Evolutionary conservation across 2,113 vertebrate species (phyloP), one percentile per base, ranked within the genome.

Genomic region (Corythoichthys intestinalis): DNA sequence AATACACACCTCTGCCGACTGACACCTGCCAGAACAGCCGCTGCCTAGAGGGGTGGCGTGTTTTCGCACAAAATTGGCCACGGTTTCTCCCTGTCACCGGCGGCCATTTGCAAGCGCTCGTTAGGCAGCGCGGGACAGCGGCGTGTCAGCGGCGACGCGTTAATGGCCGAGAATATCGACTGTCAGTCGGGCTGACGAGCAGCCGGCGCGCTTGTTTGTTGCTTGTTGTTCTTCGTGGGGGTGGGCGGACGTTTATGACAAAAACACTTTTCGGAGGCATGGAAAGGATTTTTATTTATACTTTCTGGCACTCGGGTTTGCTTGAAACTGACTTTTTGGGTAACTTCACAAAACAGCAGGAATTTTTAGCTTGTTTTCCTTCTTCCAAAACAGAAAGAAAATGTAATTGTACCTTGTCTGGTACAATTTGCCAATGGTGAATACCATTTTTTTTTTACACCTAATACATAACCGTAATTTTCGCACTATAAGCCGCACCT

Each of bases 121-220:
- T 63, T 63, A 63, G 61, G 41, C 61, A n/a, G 41, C 41, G 12
- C 56, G 28, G 35, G 56, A 58, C 61, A 46, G 41, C 41, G 41
- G 10, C 41, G 11, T 28, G 61, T 63, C 41, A 46, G n/a, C 41
- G 41, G 4, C 20, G 44, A 63, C 4, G 44, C 61, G n/a, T 47
- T 63, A 63, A 63, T 63, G 61, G 61, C 44, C 61, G 44, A 63
- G 61, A 63, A 63, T 63, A 63, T 46, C 61, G 61, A 63, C n/a
- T 47, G 61, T 63, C 41, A 13, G 41, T 8, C 61, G n/a, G 10
- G 20, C 12, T 63, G 60, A 63, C 11, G 20, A 28, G 60, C 41
- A 47, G n/a, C 41, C n/a, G 10, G 60, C 60, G 37, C 20, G 60
- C 14, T 28, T 46, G 61, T 63, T 63, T 63, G 61, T 28, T 46